These are phyloP conservation scores for Polyommatus icarus DNA, from an alignment of 2,888 invertebrate genomes.

Conservation along the genomic window DNA sequence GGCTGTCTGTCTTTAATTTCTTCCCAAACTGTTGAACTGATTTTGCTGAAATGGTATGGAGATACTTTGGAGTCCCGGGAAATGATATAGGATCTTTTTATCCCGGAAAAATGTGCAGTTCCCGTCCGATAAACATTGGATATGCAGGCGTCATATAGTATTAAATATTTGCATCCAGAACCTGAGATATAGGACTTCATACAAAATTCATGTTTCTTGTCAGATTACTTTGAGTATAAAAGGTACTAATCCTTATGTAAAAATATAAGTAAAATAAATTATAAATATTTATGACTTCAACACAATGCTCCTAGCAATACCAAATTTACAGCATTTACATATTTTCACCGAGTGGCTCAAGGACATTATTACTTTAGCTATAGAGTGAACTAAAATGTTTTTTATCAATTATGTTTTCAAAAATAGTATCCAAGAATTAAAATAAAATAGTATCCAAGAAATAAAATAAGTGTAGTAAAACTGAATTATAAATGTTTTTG, in stretches of 20 bases:
- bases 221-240: not conserved
- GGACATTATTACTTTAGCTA: not conserved
- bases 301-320: not conserved
- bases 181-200: not conserved
- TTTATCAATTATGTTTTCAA: too few species aligned
- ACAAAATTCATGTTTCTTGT: not conserved
- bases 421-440: not conserved
- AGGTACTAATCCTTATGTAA: not conserved
- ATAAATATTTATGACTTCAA: not conserved
- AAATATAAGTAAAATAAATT: not conserved
- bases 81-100: too few species aligned
- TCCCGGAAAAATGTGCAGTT: not conserved
- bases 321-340: not conserved
- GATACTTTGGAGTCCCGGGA: too few species aligned
- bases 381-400: not conserved
- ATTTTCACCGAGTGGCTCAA: not conserved
- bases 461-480: not conserved
- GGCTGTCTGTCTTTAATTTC: not conserved
- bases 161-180: too few species aligned
- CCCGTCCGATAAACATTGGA: not conserved
- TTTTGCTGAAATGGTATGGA: not conserved
- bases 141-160: too few species aligned
- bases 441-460: not conserved
- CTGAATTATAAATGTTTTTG: too few species aligned
- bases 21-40: not conserved